A percentile compares a stretch with the other conserved stretches of the same genome.
Evolutionary conservation across 2,888 invertebrate genomes (phyloP).

Genomic region (Coelinius sp.): DNA sequence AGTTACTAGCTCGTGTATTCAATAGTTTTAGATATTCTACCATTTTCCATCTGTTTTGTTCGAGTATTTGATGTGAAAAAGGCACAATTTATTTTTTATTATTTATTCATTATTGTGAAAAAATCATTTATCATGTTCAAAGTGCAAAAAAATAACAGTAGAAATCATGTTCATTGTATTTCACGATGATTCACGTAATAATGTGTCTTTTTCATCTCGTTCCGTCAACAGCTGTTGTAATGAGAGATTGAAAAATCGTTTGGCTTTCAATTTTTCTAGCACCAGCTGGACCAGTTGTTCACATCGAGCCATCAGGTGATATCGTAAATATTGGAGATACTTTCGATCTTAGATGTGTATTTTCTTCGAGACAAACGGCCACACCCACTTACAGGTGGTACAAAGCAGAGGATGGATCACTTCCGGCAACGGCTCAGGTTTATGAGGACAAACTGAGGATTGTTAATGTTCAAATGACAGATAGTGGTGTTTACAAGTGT

Average conservation of each 20-base stretch:
- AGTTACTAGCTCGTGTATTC: conserved; percentile 3
- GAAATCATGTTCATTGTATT: neutral
- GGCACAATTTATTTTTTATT: neutral
- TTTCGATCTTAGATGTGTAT: conserved; percentile 78
- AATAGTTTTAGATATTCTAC: conserved; percentile 1
- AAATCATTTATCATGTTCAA: neutral
- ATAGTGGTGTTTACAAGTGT: conserved; percentile 81
- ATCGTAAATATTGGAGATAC: conserved; percentile 75
- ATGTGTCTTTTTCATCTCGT: conserved; percentile 1
- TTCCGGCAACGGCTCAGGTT: conserved; percentile 76
- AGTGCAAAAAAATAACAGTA: neutral
- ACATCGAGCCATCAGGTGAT: conserved; percentile 68
- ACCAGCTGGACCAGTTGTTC: conserved; percentile 57
- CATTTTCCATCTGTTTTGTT: neutral
- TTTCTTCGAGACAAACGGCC: conserved; percentile 68
- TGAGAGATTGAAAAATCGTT: neutral
- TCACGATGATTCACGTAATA: neutral
- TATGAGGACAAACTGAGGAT: conserved; percentile 75
- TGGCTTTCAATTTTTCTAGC: conserved; percentile 51
- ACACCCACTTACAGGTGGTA: conserved; percentile 73
- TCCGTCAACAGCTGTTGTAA: neutral
- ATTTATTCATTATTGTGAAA: neutral
- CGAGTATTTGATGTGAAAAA: neutral
- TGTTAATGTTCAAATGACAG: conserved; percentile 73
- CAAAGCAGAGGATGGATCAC: conserved; percentile 72